phyloP scores from a whole-genome alignment of 2,113 vertebrate genomes.

The Cygnus atratus region DNA sequence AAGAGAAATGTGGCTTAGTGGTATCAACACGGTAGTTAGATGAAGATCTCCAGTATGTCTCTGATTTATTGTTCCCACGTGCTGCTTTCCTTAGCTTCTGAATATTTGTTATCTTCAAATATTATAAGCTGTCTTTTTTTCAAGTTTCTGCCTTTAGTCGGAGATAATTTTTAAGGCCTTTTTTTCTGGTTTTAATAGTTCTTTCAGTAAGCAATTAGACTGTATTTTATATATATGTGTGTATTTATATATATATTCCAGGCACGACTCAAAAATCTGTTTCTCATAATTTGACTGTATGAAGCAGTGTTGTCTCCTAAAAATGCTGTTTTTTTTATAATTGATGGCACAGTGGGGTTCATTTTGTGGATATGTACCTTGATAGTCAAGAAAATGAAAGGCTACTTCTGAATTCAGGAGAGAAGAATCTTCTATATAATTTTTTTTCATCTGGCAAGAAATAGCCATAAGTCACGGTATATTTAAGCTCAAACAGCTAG shows the following conservation, averaged over 20 bases:
- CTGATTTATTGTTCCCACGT: neutral
- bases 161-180: neutral
- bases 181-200: neutral
- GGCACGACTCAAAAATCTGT: neutral
- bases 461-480: constrained; percentile 68
- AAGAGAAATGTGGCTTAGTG: neutral
- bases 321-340: neutral
- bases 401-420: neutral
- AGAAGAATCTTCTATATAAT: neutral
- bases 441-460: constrained; percentile 69
- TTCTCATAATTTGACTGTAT: neutral
- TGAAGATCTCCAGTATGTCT: neutral
- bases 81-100: neutral
- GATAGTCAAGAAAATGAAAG: neutral
- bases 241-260: neutral
- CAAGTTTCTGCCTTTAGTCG: neutral
- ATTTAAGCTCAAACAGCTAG: constrained; percentile 82
- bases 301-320: neutral
- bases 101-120: neutral
- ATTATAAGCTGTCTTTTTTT: neutral
- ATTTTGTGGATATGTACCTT: neutral
- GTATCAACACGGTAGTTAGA: neutral
- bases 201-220: neutral
- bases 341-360: neutral
- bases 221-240: too few relatives aligned